Evolutionary conservation across 1,140 invertebrate species (phyloP), one percentile per base, ranked within the genome.

Genomic region (Spodoptera litura): DNA sequence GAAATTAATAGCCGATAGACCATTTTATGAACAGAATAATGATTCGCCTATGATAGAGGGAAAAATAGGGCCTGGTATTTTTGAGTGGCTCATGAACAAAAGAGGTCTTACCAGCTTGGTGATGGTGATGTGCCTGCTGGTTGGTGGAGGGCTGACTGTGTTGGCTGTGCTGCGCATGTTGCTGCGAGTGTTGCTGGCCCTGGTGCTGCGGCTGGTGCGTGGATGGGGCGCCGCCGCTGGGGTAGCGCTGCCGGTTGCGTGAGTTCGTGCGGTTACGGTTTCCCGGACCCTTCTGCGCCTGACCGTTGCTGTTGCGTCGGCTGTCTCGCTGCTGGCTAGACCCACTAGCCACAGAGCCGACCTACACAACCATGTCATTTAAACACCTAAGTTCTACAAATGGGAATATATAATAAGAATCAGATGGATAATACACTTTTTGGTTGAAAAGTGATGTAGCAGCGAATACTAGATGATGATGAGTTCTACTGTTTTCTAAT

Each of bases 81-180:
- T 31, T 20, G 20, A 4, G 35, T 8, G 35, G 4, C 35, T 38
- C 35, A 10, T 44, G 38, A 44, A 2, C 38, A 44, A 44, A 44
- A 10, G 38, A 44, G 38, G 76, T 79, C 81, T 85, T 73, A 83
- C 84, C 88, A 56, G 83, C 70, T 78, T 88, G 90, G 61, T 91
- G 88, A 76, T 88, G 85, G 58, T 79, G 61, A 64, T 84, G 80
- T 11, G 31, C 52, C 49, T 79, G 81, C 38, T 49, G 20, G 35
- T 86, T 72, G 2, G 66, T 35, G 27, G 66, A 66, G 11, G 25
- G 89, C 31, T 91, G 87, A 31, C 94, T 89, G 51, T 92, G 90
- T 10, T 94, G 92, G 61, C 92, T 93, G 52, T 94, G 95, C 55
- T 89, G 89, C 73, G 15, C 13, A 49, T 95, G 94, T 38, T 89